Conservation (phyloP, 2,888 invertebrate genomes). For the Pemphredon lugubris region DNA sequence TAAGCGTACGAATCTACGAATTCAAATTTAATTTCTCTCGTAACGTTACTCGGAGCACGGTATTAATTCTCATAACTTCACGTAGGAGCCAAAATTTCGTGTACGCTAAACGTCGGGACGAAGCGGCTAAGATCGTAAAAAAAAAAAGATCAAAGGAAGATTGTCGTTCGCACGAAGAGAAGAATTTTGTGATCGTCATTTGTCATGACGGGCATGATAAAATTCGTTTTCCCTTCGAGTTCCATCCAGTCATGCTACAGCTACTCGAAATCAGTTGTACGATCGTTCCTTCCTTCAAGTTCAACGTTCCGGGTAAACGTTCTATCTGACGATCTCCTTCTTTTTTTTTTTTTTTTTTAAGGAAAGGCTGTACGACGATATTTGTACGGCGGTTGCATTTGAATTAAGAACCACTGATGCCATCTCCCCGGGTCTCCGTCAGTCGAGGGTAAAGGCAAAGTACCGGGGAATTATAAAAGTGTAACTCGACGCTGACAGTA, state of each 20-base stretch:
- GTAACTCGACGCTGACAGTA: conserved; percentile 6
- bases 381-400: conserved; percentile 55
- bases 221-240: conserved; percentile 33
- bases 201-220: conserved; percentile 52
- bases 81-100: too few relatives aligned
- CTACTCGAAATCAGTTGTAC: conserved; percentile 38
- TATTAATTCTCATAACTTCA: too few relatives aligned
- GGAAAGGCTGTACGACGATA: conserved; percentile 39
- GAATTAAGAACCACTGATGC: conserved; percentile 51
- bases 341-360: too few relatives aligned
- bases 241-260: conserved; percentile 23
- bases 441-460: conserved; percentile 1
- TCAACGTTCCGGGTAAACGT: conserved; percentile 27
- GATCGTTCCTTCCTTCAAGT: conserved; percentile 37
- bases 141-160: conserved; percentile 32
- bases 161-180: conserved; percentile 32
- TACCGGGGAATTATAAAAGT: not conserved
- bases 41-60: too few relatives aligned
- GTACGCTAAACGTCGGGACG: too few relatives aligned
- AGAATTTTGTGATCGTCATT: conserved; percentile 43
- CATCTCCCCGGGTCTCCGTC: conserved; percentile 34
- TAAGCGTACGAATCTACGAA: too few relatives aligned
- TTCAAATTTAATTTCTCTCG: too few relatives aligned
- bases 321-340: conserved; percentile 52
- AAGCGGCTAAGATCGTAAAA: too few relatives aligned